A percentile compares a stretch with the other conserved stretches of the same genome.
phyloP scores from a whole-genome alignment of 2,113 vertebrate genomes.

The Pelmatolapia mariae region DNA sequence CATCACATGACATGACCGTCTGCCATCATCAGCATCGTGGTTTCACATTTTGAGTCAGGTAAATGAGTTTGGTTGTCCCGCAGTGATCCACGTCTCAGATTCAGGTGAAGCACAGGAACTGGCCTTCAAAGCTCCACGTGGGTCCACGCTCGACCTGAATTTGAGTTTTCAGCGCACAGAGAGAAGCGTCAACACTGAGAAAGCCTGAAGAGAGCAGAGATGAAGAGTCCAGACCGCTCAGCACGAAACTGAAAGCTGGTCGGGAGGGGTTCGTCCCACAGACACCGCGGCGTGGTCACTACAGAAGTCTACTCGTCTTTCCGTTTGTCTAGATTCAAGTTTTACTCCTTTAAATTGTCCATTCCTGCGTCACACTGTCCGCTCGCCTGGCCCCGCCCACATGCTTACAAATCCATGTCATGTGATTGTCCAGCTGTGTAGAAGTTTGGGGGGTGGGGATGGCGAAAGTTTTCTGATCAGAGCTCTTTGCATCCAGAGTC shows the following conservation, averaged over 20 bases:
- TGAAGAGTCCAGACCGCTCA: background rate
- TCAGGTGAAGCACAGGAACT: background rate
- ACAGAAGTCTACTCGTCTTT: conserved; percentile 22
- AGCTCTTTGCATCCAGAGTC: background rate
- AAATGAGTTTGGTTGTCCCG: background rate
- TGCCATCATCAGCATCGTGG: background rate
- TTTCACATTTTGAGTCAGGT: background rate
- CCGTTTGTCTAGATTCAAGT: conserved; percentile 43
- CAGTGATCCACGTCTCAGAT: background rate
- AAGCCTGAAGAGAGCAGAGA: background rate
- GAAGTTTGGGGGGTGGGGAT: background rate
- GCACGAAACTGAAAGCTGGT: background rate
- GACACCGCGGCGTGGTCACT: background rate
- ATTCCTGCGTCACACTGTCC: conserved; percentile 13
- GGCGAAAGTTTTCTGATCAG: background rate
- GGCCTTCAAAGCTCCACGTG: background rate
- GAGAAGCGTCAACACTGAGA: background rate
- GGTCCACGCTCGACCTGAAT: background rate
- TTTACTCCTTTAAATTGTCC: conserved; percentile 27
- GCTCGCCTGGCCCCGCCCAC: background rate
- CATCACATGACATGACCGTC: background rate
- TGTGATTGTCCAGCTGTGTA: conserved; percentile 51
- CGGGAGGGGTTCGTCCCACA: background rate
- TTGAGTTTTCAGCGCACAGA: background rate
- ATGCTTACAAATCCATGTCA: background rate